A percentile compares a stretch with the other conserved stretches of the same genome.
These are phyloP conservation scores for Ectobius pallidus DNA, from an alignment of 2,888 invertebrate species.

Conservation along the genomic window DNA sequence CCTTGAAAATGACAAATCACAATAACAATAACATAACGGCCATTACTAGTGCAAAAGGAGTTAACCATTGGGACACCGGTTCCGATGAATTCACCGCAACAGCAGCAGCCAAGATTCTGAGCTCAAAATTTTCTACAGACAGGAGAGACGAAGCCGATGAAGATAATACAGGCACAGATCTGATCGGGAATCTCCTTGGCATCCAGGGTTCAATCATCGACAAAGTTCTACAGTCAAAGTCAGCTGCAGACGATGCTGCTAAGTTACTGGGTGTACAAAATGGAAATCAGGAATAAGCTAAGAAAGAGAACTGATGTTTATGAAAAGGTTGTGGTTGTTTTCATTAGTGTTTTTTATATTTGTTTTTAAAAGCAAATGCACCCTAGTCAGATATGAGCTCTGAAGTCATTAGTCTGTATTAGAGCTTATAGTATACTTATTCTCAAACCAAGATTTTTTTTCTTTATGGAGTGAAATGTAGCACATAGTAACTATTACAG, in stretches of 20 bases:
- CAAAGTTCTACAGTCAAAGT: constrained; percentile 74
- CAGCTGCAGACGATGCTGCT: constrained; percentile 86
- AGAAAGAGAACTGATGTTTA: too few relatives aligned
- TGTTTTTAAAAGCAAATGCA: neutral
- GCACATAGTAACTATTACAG: too few relatives aligned
- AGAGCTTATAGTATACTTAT: too few relatives aligned
- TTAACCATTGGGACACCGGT: constrained; percentile 8
- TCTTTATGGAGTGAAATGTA: too few relatives aligned
- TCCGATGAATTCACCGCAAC: constrained; percentile 18
- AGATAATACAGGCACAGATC: constrained; percentile 58
- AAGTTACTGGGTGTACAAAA: constrained; percentile 81
- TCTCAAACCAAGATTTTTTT: too few relatives aligned
- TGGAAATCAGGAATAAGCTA: constrained; percentile 25
- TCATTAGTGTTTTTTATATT: neutral
- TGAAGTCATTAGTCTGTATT: too few relatives aligned
- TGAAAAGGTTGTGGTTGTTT: neutral
- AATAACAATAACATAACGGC: constrained; percentile 40
- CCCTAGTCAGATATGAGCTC: constrained; percentile 22
- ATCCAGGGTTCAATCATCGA: constrained; percentile 85
- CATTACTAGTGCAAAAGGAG: neutral
- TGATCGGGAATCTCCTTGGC: constrained; percentile 88
- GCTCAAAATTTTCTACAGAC: constrained; percentile 28
- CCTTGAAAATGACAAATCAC: constrained; percentile 34
- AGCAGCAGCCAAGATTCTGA: constrained; percentile 31
- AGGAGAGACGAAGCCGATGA: constrained; percentile 15